phyloP scores from a whole-genome alignment of 2,797 vertebrate species.

The Eremophila alpestris region DNA sequence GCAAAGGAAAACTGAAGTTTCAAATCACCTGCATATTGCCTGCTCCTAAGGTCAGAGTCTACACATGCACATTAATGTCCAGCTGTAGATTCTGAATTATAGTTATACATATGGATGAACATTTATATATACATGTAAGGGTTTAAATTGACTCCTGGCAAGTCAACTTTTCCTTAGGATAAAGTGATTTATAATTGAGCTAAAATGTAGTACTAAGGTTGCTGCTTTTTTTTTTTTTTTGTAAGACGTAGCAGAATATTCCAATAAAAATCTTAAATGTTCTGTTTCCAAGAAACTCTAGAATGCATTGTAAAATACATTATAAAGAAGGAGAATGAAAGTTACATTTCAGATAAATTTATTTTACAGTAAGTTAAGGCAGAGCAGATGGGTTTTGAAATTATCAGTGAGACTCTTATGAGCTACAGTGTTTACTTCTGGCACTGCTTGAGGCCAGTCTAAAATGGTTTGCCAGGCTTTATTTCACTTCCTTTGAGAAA shows the following conservation, averaged over 20 bases:
- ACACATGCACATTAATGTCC: accelerated
- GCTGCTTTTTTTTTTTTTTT: too few relatives aligned
- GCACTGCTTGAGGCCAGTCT: neutral
- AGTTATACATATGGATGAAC: neutral
- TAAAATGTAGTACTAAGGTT: neutral
- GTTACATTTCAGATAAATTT: neutral
- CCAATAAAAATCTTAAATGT: neutral
- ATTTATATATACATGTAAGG: neutral
- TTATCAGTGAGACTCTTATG: neutral
- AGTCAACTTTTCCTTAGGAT: neutral
- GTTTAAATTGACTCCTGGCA: neutral
- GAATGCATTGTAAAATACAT: neutral
- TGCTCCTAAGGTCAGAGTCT: neutral
- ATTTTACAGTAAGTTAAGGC: neutral
- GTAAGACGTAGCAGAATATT: neutral
- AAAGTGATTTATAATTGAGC: neutral
- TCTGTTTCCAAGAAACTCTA: neutral
- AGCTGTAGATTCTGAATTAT: neutral
- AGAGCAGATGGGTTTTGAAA: neutral
- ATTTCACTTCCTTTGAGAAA: neutral
- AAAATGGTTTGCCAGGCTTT: neutral
- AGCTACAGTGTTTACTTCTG: neutral
- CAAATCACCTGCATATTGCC: neutral
- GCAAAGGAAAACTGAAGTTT: neutral
- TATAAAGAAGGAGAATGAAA: neutral